A percentile compares a stretch with the other conserved stretches of the same genome.
Conservation (phyloP, 2,888 invertebrate species). For the Drosophila meridionalis region DNA sequence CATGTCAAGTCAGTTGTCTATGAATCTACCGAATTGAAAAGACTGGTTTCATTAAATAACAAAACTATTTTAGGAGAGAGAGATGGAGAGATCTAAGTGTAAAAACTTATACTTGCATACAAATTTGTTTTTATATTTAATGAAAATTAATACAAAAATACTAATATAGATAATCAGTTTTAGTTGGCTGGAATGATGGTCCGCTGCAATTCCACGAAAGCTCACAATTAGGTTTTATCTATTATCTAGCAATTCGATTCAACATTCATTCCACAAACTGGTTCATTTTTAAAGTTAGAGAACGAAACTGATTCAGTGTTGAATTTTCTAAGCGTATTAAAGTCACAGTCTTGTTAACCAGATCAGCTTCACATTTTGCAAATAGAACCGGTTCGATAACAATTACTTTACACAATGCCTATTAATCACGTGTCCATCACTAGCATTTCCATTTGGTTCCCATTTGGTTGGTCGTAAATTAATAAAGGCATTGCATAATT, state of each 20-base stretch:
- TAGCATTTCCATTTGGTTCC: conserved; percentile 24
- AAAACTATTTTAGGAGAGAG: not conserved
- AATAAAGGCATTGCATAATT: conserved; percentile 80
- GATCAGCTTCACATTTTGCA: not conserved
- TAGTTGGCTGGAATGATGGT: not conserved
- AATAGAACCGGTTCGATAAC: not conserved
- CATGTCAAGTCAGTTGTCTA: not conserved
- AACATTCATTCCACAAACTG: not conserved
- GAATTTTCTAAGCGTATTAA: not conserved
- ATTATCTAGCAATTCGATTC: not conserved
- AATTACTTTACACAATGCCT: conserved; percentile 3
- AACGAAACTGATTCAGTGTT: not conserved
- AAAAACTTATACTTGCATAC: too few species aligned
- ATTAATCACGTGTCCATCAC: conserved; percentile 45
- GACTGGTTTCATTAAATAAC: too few species aligned
- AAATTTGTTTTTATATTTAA: too few species aligned
- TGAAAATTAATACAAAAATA: too few species aligned
- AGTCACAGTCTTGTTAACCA: not conserved
- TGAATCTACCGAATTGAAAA: not conserved
- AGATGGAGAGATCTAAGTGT: too few species aligned
- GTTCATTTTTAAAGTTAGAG: not conserved
- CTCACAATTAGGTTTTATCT: not conserved
- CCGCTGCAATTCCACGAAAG: too few species aligned
- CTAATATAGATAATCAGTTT: not conserved
- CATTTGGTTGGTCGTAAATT: conserved; percentile 71